Evolutionary conservation across 2,888 invertebrate species (phyloP).

Genomic region (Heteromyza rotundicornis): DNA sequence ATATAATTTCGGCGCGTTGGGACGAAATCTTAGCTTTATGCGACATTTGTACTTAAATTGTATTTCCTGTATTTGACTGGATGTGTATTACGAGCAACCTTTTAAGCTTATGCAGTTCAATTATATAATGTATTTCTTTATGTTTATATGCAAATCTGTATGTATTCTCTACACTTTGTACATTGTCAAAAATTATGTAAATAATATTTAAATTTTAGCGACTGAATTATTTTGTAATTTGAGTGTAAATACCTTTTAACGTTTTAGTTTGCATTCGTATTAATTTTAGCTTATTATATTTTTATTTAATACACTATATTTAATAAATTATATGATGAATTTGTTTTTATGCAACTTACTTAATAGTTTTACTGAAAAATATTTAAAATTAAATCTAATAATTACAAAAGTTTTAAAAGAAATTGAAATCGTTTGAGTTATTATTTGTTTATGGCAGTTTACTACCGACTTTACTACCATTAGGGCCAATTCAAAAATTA

Average conservation of each 20-base stretch:
- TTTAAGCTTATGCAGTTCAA: not conserved
- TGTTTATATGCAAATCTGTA: conserved; percentile 10
- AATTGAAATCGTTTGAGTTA: not conserved
- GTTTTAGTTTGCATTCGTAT: not conserved
- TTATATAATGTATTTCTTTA: not conserved
- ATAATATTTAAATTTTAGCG: conserved; percentile 39
- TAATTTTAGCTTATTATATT: not conserved
- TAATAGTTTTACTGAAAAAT: not conserved
- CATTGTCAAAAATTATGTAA: conserved; percentile 16
- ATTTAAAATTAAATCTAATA: conserved; percentile 1
- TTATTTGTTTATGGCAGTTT: no score
- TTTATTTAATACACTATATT: not conserved
- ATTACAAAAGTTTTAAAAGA: not conserved
- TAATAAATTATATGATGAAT: not conserved
- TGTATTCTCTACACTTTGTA: conserved; percentile 4
- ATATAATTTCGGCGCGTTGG: no score
- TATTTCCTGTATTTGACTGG: not conserved
- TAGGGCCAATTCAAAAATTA: no score
- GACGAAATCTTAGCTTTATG: not conserved
- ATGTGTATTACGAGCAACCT: not conserved
- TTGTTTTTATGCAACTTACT: not conserved
- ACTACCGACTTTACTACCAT: no score
- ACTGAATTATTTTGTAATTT: conserved; percentile 51
- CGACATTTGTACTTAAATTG: not conserved
- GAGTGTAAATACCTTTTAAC: conserved; percentile 39